phyloP scores from a whole-genome alignment of 2,797 vertebrate species.

The Gobionotothen gibberifrons region DNA sequence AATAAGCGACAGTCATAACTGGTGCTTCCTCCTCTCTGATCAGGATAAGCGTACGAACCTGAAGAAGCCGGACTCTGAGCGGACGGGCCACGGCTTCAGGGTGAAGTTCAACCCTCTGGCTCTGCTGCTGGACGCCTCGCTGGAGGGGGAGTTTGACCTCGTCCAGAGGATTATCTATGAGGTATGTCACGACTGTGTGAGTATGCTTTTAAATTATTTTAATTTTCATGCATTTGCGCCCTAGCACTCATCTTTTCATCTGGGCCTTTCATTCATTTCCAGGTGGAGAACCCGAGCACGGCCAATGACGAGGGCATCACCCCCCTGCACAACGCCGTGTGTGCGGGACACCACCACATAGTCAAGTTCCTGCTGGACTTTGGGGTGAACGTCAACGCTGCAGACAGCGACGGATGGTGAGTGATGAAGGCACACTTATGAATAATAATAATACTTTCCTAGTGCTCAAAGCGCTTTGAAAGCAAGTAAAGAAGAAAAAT shows the following conservation, averaged over 20 bases:
- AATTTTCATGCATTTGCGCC: neutral
- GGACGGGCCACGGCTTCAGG: slow-evolving; percentile 92
- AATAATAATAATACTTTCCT: too few species aligned
- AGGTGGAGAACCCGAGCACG: slow-evolving; percentile 99
- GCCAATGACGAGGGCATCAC: slow-evolving; percentile 99
- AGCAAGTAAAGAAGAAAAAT: too few species aligned
- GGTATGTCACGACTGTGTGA: slow-evolving; percentile 73
- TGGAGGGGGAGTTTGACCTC: slow-evolving; percentile 98
- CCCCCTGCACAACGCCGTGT: slow-evolving; percentile 96
- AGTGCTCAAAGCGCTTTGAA: too few species aligned
- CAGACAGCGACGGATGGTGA: slow-evolving; percentile 98
- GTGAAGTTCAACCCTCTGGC: slow-evolving; percentile 98
- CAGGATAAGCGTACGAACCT: slow-evolving; percentile 96
- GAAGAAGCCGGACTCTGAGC: slow-evolving; percentile 96
- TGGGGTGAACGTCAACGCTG: slow-evolving; percentile 97
- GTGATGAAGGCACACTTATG: slow-evolving; percentile 30
- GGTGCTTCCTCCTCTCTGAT: neutral
- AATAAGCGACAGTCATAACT: neutral
- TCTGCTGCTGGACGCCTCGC: slow-evolving; percentile 93
- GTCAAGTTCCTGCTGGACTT: slow-evolving; percentile 99
- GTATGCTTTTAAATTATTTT: neutral
- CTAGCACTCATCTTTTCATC: slow-evolving; percentile 9
- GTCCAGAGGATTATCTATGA: slow-evolving; percentile 98
- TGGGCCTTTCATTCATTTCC: slow-evolving; percentile 7
- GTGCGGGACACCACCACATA: slow-evolving; percentile 98